Evolutionary conservation across 1,140 invertebrate species (phyloP).

Genomic region (Phthorimaea operculella): DNA sequence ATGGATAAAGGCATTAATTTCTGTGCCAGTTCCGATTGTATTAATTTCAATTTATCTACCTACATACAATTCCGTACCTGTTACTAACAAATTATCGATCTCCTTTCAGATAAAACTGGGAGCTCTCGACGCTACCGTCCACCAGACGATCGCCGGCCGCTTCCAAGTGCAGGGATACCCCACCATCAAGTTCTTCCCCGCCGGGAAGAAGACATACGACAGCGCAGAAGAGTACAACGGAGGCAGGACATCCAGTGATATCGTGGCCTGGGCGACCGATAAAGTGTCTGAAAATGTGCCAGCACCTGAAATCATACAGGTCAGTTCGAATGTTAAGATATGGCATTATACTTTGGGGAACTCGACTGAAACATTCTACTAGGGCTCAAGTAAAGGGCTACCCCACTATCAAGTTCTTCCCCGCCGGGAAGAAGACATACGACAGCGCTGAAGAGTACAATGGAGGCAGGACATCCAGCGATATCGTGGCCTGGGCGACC

Average conservation of each 20-base stretch:
- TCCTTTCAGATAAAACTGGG: conserved; percentile 84
- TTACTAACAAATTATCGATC: not conserved
- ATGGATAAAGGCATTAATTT: not conserved
- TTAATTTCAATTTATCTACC: not conserved
- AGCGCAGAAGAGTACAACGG: conserved; percentile 86
- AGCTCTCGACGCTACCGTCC: conserved; percentile 95
- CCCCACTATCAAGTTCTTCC: conserved; percentile 97
- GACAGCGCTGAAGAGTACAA: conserved; percentile 82
- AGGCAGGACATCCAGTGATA: conserved; percentile 91
- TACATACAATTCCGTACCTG: not conserved
- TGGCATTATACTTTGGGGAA: no score
- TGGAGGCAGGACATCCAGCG: conserved; percentile 90
- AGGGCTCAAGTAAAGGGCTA: conserved; percentile 77
- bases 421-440: conserved; percentile 80
- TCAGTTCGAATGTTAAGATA: conserved; percentile 34
- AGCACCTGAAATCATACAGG: conserved; percentile 88
- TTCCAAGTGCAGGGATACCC: conserved; percentile 94
- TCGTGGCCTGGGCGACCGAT: conserved; percentile 90
- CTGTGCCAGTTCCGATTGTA: not conserved
- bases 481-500: conserved; percentile 92
- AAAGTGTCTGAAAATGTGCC: conserved; percentile 89
- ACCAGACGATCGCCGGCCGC: conserved; percentile 81
- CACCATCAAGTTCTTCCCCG: conserved; percentile 95
- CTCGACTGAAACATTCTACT: no score
- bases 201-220: conserved; percentile 80